phyloP scores from a whole-genome alignment of 53 echinoderm and acorn worm genomes.

The Echinarachnius parma region DNA sequence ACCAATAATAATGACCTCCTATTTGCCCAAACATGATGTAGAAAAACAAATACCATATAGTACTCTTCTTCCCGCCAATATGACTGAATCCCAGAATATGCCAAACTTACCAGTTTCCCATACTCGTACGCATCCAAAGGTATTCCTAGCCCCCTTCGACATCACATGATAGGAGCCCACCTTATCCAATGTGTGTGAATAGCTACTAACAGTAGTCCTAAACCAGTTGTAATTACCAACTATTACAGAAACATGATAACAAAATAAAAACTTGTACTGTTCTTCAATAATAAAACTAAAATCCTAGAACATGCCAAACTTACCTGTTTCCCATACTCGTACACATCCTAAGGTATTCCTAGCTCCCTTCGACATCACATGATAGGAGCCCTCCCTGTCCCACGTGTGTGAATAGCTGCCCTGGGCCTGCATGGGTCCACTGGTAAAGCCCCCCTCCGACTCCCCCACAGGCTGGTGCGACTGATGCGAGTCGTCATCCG shows the following conservation, averaged over 20 bases:
- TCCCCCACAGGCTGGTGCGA: slow-evolving; percentile 41
- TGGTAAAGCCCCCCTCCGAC: slow-evolving; percentile 61
- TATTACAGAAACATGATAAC: background rate
- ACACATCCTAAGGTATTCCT: slow-evolving; percentile 52
- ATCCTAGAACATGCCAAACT: too few species aligned
- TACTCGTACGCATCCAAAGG: slow-evolving; percentile 55
- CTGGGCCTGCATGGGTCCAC: slow-evolving; percentile 55
- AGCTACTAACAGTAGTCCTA: too few species aligned
- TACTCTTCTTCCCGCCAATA: too few species aligned
- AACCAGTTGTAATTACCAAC: background rate
- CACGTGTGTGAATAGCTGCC: slow-evolving; percentile 56
- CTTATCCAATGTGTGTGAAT: too few species aligned
- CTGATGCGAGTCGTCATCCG: slow-evolving; percentile 37
- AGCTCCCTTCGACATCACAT: slow-evolving; percentile 66
- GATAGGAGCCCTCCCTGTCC: slow-evolving; percentile 57
- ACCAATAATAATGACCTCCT: background rate
- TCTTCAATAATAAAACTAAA: too few species aligned
- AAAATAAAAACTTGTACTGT: too few species aligned
- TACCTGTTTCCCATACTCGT: slow-evolving; percentile 66
- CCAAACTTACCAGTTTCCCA: slow-evolving; percentile 64
- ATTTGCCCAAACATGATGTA: background rate
- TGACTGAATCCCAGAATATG: too few species aligned
- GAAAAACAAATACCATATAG: too few species aligned
- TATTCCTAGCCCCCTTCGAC: too few species aligned
- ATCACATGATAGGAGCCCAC: too few species aligned